Base-by-base conservation (phyloP, 2,113 vertebrate species). In the Lates calcarifer region DNA sequence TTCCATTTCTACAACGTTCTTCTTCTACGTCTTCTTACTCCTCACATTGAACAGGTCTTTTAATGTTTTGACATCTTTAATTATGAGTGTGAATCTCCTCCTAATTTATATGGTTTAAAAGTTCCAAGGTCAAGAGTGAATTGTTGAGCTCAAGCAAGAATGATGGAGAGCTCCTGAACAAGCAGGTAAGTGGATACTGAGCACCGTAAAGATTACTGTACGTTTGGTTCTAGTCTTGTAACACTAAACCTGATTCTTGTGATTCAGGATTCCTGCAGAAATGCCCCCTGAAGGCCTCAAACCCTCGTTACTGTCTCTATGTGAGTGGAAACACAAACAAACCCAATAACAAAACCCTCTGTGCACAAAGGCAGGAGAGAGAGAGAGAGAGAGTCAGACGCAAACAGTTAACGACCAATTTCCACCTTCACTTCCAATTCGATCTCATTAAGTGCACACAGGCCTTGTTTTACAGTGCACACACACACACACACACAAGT, bases 351-450 rank as follows among this genome's bases (percentile, higher is more conserved):
- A 39, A 83, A 80, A 61, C 22, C 31, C 29, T 24, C 28, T 61
- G 77, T 63, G 31, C n/a, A 17, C 49, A 53, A 28, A 82, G 73
- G n/a, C 61, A 60, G 47, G 62, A 76, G 55, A 47, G 49, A 62
- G 62, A 76, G 55, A 47, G 49, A 62, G 51, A 74, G 56, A 43
- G 56, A 49, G 63, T 67, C 71, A 0, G 43, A 53, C 45, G 71
- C 73, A 35, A 58, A 71, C 66, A n/a, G 29, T 76, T 79, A 85
- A 88, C 14, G 1, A 77, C 68, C 76, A 71, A 51, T 63, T 83
- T 83, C 82, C 82, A 81, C 60, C 84, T 79, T 85, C 67, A 37
- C 68, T 81, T 89, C 78, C 76, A 72, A 60, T 65, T 71, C 18
- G 1, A 35, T 74, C 77, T 83, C 77, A 77, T 87, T 83, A 80